phyloP scores from a whole-genome alignment of 1,140 invertebrate genomes.

The Vanessa atalanta region DNA sequence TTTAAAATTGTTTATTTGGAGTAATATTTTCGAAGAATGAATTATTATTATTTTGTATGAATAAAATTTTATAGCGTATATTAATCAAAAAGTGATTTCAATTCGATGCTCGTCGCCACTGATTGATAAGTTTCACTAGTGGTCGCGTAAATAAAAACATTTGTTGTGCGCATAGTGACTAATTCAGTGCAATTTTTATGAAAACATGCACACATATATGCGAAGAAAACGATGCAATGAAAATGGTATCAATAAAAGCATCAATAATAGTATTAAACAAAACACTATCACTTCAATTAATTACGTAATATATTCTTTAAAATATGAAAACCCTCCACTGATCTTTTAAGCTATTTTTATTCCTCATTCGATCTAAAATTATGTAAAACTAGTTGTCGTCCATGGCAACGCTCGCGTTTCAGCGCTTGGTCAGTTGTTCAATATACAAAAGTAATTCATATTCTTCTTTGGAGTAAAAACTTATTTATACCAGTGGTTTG shows the following conservation, averaged over 20 bases:
- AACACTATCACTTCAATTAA: too few relatives aligned
- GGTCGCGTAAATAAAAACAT: slow-evolving; percentile 16
- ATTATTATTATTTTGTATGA: slow-evolving; percentile 14
- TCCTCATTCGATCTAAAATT: too few relatives aligned
- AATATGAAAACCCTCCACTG: too few relatives aligned
- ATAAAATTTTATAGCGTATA: slow-evolving; percentile 27
- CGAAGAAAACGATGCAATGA: neutral
- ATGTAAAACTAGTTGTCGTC: too few relatives aligned
- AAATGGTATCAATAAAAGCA: neutral
- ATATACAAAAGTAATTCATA: too few relatives aligned
- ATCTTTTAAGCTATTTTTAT: too few relatives aligned
- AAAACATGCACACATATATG: neutral
- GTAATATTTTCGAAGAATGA: slow-evolving; percentile 18
- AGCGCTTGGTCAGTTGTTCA: too few relatives aligned
- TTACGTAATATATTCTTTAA: too few relatives aligned
- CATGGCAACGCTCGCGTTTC: too few relatives aligned
- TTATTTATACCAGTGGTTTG: too few relatives aligned
- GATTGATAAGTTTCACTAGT: slow-evolving; percentile 15
- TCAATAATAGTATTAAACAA: too few relatives aligned
- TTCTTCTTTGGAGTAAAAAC: too few relatives aligned
- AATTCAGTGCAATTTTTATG: neutral
- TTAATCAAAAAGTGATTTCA: slow-evolving; percentile 24
- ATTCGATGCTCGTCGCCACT: slow-evolving; percentile 15
- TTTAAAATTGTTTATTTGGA: neutral
- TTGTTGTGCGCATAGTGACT: neutral